Base-by-base conservation (phyloP, 2,797 vertebrate genomes). In the Brotula barbata region DNA sequence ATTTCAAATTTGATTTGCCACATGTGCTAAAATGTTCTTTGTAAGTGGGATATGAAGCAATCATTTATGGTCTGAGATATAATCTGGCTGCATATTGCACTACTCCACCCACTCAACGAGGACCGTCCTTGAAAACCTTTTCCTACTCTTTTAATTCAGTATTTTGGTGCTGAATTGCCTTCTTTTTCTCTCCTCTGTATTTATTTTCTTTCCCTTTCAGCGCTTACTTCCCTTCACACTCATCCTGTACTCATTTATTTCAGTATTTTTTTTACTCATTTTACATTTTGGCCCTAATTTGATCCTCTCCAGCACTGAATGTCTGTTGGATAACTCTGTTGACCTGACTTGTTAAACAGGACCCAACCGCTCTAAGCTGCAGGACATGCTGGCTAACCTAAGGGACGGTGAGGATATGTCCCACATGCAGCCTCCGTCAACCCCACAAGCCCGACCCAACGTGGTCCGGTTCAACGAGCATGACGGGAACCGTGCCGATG, bases 371-470 rank as follows among this genome's bases (percentile, higher is more conserved):
- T 98, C 96, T 75, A 99, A 98, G 85, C 94, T 99, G 47, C 97
- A 99, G 91, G 97, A 99, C 85, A 99, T 99, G 97, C 87, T 99
- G 92, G 97, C 96, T 77, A 99, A 98, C 84, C 93, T 99, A 83
- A 92, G 97, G 85, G 97, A 99, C 56, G 93, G 93, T 13, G 97
- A 99, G 90, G 97, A 98, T 75, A 82, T 97, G 71, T 93, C 96
- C 70, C 95, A 96, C 71, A 90, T 97, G 83, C 96, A 98, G 82
- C 94, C 95, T n/a, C 93, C 94, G 31, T 91, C 96, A 65, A 74
- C 92, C 7, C 92, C 95, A 1, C 92, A 95, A 48, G 90, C 93
- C 68, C 92, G 97, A 62, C 94, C 96, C 56, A 95, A 85, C 64
- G 92, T 90, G 41, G 92, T 91, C 45, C 91, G 96, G 19, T 92